phyloP scores from a whole-genome alignment of 2,888 invertebrate genomes.

The Hyles lineata region DNA sequence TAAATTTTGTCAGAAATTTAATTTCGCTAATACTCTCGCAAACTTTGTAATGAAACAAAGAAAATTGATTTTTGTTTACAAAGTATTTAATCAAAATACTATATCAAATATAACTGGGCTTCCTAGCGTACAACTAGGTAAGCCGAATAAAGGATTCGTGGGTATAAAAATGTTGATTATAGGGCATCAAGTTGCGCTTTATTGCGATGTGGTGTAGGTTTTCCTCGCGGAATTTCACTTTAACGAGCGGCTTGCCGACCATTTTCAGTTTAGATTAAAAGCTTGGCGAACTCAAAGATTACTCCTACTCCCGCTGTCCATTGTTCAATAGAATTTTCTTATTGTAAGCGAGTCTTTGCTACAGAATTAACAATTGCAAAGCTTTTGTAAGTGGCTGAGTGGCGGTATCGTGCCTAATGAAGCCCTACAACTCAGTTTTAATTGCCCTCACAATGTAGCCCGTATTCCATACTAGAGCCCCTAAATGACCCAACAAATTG shows the following conservation, averaged over 20 bases:
- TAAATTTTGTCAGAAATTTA: constrained; percentile 26
- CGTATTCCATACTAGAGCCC: constrained; percentile 71
- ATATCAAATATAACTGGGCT: neutral
- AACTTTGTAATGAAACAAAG: constrained; percentile 23
- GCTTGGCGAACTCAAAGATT: constrained; percentile 1
- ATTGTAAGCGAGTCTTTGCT: constrained; percentile 17
- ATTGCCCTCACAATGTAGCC: constrained; percentile 71
- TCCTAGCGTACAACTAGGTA: constrained; percentile 33
- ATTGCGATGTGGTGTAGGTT: constrained; percentile 54
- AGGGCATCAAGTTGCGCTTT: constrained; percentile 51
- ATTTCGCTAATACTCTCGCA: constrained; percentile 28
- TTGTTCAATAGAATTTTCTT: constrained; percentile 15
- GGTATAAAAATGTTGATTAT: constrained; percentile 51
- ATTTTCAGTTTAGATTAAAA: constrained; percentile 42
- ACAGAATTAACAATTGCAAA: constrained; percentile 21
- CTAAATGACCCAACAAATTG: constrained; percentile 81
- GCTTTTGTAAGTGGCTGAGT: constrained; percentile 32
- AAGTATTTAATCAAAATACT: constrained; percentile 24
- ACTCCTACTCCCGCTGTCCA: neutral
- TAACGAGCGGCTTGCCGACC: constrained; percentile 34
- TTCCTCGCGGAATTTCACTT: constrained; percentile 47
- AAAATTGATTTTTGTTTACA: constrained; percentile 39
- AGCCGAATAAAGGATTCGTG: constrained; percentile 43
- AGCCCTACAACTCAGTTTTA: constrained; percentile 75
- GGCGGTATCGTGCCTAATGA: constrained; percentile 63